These are phyloP conservation scores for Cerastis leucographa DNA, from an alignment of 2,888 invertebrate species.

Conservation along the genomic window DNA sequence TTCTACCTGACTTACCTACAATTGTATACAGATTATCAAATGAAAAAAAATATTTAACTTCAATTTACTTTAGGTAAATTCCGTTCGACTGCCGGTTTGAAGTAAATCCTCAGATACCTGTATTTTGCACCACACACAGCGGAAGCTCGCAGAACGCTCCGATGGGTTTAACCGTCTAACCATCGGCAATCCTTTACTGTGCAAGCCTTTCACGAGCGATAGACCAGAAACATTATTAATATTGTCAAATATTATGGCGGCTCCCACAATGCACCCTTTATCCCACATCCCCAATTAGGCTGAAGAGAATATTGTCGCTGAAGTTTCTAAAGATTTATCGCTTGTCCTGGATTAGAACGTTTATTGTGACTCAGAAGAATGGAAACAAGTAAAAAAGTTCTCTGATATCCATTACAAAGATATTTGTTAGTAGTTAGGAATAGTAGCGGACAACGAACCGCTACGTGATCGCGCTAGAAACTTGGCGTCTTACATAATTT, in stretches of 20 bases:
- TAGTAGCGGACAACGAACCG: conserved; percentile 58
- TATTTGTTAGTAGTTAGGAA: conserved; percentile 56
- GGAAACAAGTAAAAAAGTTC: conserved; percentile 54
- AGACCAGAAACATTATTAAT: conserved; percentile 85
- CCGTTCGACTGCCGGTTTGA: neutral
- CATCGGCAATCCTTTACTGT: conserved; percentile 87
- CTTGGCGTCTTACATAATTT: conserved; percentile 54
- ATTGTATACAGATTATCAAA: neutral
- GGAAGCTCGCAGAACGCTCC: conserved; percentile 81
- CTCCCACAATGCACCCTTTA: conserved; percentile 75
- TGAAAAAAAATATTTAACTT: neutral
- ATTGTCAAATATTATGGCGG: conserved; percentile 86
- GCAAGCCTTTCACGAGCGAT: conserved; percentile 85
- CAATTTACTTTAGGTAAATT: neutral
- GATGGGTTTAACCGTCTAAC: conserved; percentile 80
- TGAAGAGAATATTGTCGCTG: conserved; percentile 55
- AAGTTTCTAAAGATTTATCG: conserved; percentile 59
- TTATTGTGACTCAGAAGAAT: conserved; percentile 52
- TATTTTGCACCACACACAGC: conserved; percentile 72
- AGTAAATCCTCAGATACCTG: conserved; percentile 15
- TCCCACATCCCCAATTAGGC: conserved; percentile 71
- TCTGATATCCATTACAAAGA: conserved; percentile 62
- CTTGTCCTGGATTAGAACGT: conserved; percentile 51
- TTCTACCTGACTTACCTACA: neutral
- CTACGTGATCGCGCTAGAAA: conserved; percentile 51